Percentiles rank a stretch among this genome's conserved stretches.
These are phyloP conservation scores for Serilophus lunatus DNA, from an alignment of 2,113 vertebrate genomes.

Conservation along the genomic window DNA sequence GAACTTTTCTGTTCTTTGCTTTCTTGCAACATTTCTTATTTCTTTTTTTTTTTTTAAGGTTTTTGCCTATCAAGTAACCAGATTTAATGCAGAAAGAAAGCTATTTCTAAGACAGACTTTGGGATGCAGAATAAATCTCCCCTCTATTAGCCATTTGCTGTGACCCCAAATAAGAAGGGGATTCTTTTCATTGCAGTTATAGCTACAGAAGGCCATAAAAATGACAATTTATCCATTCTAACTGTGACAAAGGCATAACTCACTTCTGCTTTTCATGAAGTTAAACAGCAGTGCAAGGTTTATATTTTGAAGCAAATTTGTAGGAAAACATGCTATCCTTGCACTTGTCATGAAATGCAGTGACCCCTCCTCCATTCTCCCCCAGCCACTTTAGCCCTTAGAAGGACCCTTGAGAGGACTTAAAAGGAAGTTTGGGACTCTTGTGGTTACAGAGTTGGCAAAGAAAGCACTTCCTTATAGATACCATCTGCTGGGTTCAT, in stretches of 20 bases:
- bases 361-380: neutral
- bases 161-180: neutral
- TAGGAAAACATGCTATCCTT: neutral
- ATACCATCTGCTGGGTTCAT: slow-evolving; percentile 53
- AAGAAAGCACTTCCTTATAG: slow-evolving; percentile 57
- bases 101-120: neutral
- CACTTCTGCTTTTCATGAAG: neutral
- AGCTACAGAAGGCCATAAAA: neutral
- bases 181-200: neutral
- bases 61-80: neutral
- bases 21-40: neutral
- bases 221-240: neutral
- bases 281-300: neutral
- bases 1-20: neutral
- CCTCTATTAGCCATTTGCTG: neutral
- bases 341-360: neutral
- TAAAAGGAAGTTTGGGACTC: slow-evolving; percentile 30
- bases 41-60: neutral
- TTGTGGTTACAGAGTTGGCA: slow-evolving; percentile 9
- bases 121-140: neutral
- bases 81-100: neutral
- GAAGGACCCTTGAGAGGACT: neutral
- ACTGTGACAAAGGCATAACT: neutral
- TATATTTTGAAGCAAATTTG: neutral
- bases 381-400: neutral